These are phyloP conservation scores for Steromphala cineraria DNA, from an alignment of 2,888 invertebrate species.

Conservation along the genomic window DNA sequence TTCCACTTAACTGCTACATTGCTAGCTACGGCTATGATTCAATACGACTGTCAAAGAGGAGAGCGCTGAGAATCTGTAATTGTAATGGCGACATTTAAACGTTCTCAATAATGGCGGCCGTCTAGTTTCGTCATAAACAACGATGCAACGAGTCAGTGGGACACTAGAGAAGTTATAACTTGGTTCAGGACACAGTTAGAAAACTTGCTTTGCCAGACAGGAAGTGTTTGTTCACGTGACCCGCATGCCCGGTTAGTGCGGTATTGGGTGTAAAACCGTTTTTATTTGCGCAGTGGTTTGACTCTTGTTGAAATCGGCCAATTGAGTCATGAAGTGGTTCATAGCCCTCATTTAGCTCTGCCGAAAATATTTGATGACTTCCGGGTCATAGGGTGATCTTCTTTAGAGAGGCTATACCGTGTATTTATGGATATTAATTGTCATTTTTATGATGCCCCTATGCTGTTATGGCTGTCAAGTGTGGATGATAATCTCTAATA, in stretches of 20 bases:
- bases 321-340: background rate
- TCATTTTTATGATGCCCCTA: constrained; percentile 4
- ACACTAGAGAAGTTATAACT: background rate
- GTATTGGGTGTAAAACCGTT: background rate
- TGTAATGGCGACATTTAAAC: background rate
- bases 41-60: background rate
- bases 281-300: background rate
- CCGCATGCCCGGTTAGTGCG: background rate
- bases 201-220: background rate
- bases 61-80: background rate
- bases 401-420: background rate
- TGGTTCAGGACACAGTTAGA: background rate
- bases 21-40: background rate
- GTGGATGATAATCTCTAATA: too few species aligned
- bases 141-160: background rate
- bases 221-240: constrained; percentile 2
- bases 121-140: background rate
- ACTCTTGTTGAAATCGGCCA: background rate
- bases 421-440: constrained; percentile 14
- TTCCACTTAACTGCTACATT: background rate
- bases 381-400: background rate
- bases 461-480: background rate
- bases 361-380: background rate
- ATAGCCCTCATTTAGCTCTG: background rate
- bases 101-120: background rate